Base-by-base conservation (phyloP, 1,140 invertebrate species). In the Oryctes rhinoceros region DNA sequence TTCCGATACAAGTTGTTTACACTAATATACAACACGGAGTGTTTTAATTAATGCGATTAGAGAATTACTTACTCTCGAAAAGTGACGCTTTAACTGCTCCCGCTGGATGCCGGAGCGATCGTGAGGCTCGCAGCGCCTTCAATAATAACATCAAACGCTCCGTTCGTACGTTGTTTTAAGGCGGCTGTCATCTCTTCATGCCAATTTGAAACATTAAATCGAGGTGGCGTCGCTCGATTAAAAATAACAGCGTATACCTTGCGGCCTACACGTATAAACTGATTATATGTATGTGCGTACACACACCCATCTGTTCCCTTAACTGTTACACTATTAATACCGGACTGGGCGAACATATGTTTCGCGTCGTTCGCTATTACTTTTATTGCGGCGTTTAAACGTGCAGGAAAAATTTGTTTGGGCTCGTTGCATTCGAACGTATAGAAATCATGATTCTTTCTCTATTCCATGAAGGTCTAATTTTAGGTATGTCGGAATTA, bases 181-280 rank as follows among this genome's bases (percentile, higher is more conserved):
- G 65, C 35, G 65, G 65, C 65, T 71, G 65, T 71, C 65, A 71
- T 71, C 65, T 71, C 65, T 71, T 71, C 65, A 71, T 71, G 65
- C 65, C 65, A 71, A 71, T 71, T 71, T 71, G 65, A 71, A 71
- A 71, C 65, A 71, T 71, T 71, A 71, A 71, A 71, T 71, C 65
- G 65, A 71, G 65, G 65, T 71, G 65, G 65, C 65, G 20, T 30
- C 65, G 20, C 65, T 35, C 65, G 20, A 71, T 71, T 71, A 71
- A 71, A 71, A 71, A 71, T 71, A 71, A 71, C 65, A 71, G 20
- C 20, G 20, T 71, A 20, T 71, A 71, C n/a, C 65, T 71, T 35
- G 20, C 65, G 65, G 53, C 65, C 20, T 71, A 24, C 65, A 37
- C 20, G 65, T 35, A 71, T 71, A 13, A 35, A 71, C 20, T 37